Base-by-base conservation (phyloP, 2,113 vertebrate genomes). In the Eurystomus gularis region DNA sequence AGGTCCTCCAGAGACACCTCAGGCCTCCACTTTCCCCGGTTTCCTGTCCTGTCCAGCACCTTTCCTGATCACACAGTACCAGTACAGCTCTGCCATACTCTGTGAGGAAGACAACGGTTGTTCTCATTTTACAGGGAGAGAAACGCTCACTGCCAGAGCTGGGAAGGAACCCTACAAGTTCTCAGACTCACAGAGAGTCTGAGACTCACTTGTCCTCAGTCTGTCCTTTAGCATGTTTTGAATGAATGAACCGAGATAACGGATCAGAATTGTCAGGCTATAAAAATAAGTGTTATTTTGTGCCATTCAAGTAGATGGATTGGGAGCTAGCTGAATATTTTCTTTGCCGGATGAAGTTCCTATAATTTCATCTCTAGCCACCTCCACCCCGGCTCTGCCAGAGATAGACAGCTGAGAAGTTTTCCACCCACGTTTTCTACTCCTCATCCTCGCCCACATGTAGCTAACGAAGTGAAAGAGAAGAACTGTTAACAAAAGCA, bases 241-340 rank as follows among this genome's bases (percentile, higher is more conserved):
- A 91, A 88, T 66, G 91, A 83, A 46, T 61, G 65, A 82, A 61
- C 48, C 19, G 57, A 42, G 23, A 21, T 18, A 46, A 69, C 4
- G 73, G 88, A 29, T 72, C n/a, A 20, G 69, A 64, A 55, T 13
- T 87, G 86, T 65, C 92, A 85, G 80, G 76, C 78, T 44, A 4
- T 70, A 78, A 60, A 90, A 82, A 88, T 37, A 76, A 79, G 49
- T 70, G 88, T 37, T 17, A 10, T 21, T 17, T 40, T 39, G 48
- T 95, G 95, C 82, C 97, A 90, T 68, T 91, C 82, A 64, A 55
- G 71, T 3, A 93, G 92, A 95, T 75, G 77, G 92, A 96, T 93
- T 48, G 60, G 93, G 88, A 95, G 93, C 3, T 54, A 84, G 86
- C 2, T 69, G 80, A 94, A 8, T 7, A 42, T 25, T 92, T 51